Evolutionary conservation across 2,888 invertebrate genomes (phyloP).

Genomic region (Erebia ligea): DNA sequence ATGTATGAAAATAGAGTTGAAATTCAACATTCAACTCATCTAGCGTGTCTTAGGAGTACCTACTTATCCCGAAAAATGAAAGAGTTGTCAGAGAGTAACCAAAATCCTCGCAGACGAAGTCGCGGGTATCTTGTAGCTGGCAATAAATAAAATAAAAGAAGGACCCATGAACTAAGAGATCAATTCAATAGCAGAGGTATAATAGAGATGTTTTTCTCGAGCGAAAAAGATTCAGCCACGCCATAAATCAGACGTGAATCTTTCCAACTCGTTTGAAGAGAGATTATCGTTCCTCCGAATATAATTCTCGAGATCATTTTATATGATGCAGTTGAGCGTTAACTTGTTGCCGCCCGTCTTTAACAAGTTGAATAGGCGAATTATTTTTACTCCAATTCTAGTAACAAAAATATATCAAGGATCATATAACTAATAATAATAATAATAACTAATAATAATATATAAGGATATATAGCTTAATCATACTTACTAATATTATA

Average conservation of each 20-base stretch:
- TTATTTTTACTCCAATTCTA: not conserved
- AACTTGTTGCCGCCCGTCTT: not conserved
- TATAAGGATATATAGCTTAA: no score
- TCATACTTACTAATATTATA: no score
- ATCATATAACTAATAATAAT: no score
- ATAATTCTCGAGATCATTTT: constrained; percentile 4
- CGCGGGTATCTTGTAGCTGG: no score
- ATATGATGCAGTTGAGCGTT: not conserved
- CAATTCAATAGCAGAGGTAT: constrained; percentile 7
- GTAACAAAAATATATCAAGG: not conserved
- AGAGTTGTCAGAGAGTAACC: no score
- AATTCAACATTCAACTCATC: no score
- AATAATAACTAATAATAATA: no score
- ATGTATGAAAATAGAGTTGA: no score
- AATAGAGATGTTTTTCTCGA: not conserved
- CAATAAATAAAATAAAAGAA: no score
- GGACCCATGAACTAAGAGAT: not conserved
- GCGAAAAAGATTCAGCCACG: not conserved
- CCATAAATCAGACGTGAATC: constrained; percentile 13
- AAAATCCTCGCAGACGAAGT: no score
- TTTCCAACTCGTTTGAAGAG: constrained; percentile 1
- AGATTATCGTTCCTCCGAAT: constrained; percentile 8
- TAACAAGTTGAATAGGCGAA: not conserved
- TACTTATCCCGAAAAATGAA: no score
- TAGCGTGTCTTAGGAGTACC: no score